phyloP scores from a whole-genome alignment of 2,113 vertebrate species.

The Neofelis nebulosa region DNA sequence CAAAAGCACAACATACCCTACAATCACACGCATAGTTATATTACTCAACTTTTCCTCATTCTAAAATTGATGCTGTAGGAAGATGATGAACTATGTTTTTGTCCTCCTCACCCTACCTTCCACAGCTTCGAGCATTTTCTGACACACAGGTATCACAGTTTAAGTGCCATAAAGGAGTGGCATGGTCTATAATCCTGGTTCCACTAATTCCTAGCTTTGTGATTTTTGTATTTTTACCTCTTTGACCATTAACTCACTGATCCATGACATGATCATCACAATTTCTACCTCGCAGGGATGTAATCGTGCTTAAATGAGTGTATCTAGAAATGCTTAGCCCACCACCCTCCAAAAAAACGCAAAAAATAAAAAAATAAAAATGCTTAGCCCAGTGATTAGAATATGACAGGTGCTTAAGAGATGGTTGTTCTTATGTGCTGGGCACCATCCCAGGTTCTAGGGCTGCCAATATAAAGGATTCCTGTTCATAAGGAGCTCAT shows the following conservation, averaged over 20 bases:
- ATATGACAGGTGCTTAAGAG: neutral
- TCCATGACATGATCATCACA: neutral
- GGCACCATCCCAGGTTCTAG: neutral
- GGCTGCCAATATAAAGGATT: neutral
- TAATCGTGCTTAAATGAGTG: neutral
- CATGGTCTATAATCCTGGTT: neutral
- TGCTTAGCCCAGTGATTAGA: neutral
- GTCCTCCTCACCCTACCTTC: neutral
- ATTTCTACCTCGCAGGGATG: neutral
- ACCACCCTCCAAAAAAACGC: too few species aligned
- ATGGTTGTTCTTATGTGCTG: neutral
- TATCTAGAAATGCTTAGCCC: neutral
- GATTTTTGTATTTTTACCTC: slow-evolving; percentile 2
- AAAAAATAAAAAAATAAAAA: neutral
- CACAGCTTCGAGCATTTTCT: neutral
- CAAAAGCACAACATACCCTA: neutral
- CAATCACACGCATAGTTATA: neutral
- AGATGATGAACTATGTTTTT: neutral
- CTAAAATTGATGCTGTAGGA: neutral
- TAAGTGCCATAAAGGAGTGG: neutral
- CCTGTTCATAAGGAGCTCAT: neutral
- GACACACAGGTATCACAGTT: neutral
- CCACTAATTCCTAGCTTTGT: neutral
- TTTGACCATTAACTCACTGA: slow-evolving; percentile 4
- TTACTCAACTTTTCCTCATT: neutral